phyloP scores from a whole-genome alignment of 2,113 vertebrate species.

The Pseudorhombus dupliciocellatus region DNA sequence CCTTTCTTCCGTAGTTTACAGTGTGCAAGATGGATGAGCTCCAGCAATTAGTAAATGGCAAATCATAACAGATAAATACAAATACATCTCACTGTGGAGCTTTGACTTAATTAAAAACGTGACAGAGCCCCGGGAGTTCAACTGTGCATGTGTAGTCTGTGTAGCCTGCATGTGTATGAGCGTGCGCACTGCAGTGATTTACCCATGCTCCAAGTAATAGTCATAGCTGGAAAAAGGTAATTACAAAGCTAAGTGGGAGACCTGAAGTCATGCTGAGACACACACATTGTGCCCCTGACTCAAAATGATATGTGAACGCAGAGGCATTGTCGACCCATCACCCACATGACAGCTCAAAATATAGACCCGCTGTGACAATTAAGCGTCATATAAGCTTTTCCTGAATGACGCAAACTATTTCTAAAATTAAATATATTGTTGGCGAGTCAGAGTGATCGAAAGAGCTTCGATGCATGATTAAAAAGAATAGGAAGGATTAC shows the following conservation, averaged over 20 bases:
- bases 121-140: slow-evolving; percentile 31
- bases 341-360: slow-evolving; percentile 10
- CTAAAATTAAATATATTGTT: neutral
- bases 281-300: slow-evolving; percentile 25
- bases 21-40: slow-evolving; percentile 16
- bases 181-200: slow-evolving; percentile 36
- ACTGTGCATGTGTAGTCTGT: slow-evolving; percentile 22
- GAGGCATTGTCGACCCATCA: slow-evolving; percentile 26
- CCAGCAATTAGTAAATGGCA: slow-evolving; percentile 30
- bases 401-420: slow-evolving; percentile 10
- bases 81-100: slow-evolving; percentile 26
- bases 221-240: slow-evolving; percentile 67
- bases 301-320: slow-evolving; percentile 22
- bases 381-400: slow-evolving; percentile 18
- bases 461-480: slow-evolving; percentile 3
- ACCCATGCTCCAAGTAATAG: slow-evolving; percentile 61
- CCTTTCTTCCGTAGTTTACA: neutral
- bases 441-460: neutral
- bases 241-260: slow-evolving; percentile 66
- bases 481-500: neutral
- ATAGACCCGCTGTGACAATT: slow-evolving; percentile 21
- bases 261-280: slow-evolving; percentile 57
- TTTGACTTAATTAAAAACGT: slow-evolving; percentile 51
- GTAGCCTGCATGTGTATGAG: slow-evolving; percentile 21
- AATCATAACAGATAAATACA: slow-evolving; percentile 28